A percentile compares a stretch with the other conserved stretches of the same genome.
These are phyloP conservation scores for Urophycis tenuis DNA, from an alignment of 2,797 vertebrate species.

Conservation along the genomic window DNA sequence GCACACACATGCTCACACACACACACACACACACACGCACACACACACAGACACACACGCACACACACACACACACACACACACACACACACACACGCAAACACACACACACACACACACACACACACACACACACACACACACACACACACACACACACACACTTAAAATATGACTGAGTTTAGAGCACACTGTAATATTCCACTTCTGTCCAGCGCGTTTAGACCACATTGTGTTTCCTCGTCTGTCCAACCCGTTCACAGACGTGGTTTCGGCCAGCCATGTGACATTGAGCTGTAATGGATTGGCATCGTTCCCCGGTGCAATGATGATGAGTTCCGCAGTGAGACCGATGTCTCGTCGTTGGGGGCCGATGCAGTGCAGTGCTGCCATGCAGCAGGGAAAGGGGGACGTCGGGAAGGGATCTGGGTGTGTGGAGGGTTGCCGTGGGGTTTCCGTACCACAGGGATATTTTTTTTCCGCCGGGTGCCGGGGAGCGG, in stretches of 20 bases:
- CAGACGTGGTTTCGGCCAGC: too few species aligned
- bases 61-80: too few species aligned
- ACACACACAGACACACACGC: too few species aligned
- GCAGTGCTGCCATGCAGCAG: too few species aligned
- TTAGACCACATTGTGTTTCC: too few species aligned
- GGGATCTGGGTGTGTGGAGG: slow-evolving; percentile 1
- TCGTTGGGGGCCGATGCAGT: not conserved
- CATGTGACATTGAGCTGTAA: too few species aligned
- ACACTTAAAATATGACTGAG: not conserved
- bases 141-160: not conserved
- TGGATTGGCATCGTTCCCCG: not conserved
- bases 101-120: not conserved
- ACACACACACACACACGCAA: not conserved
- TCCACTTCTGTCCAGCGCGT: too few species aligned
- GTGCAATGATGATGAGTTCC: not conserved
- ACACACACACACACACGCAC: not conserved
- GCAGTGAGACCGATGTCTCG: not conserved
- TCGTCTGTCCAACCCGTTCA: too few species aligned
- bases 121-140: not conserved
- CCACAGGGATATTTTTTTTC: slow-evolving; percentile 58
- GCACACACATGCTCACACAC: not conserved
- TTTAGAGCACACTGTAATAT: too few species aligned
- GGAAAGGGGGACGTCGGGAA: slow-evolving; percentile 26
- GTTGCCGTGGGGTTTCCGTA: slow-evolving; percentile 21
- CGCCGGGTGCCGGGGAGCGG: slow-evolving; percentile 52